phyloP scores from a whole-genome alignment of 2,888 invertebrate species.

The Eupeodes latifasciatus region DNA sequence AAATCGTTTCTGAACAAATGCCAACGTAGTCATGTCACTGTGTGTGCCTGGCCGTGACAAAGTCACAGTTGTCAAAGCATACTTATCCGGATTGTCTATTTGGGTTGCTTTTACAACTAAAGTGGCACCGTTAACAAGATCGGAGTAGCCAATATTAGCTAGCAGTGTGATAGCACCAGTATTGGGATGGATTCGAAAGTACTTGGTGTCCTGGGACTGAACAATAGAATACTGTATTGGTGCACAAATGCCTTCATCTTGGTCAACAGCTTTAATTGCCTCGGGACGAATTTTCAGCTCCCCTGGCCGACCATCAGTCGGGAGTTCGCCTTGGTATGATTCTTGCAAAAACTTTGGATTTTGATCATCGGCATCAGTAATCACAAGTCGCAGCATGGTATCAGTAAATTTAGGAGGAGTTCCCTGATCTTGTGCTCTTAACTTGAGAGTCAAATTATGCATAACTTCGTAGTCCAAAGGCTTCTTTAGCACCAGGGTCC shows the following conservation, averaged over 20 bases:
- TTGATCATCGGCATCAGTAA: constrained; percentile 96
- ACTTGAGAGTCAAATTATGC: constrained; percentile 90
- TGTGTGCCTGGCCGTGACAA: constrained; percentile 86
- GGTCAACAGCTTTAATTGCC: constrained; percentile 91
- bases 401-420: constrained; percentile 91
- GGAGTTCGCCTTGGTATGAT: constrained; percentile 89
- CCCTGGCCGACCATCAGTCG: constrained; percentile 85
- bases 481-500: constrained; percentile 91
- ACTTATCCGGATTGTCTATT: constrained; percentile 94
- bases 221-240: constrained; percentile 83
- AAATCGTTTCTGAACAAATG: constrained; percentile 90
- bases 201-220: constrained; percentile 83
- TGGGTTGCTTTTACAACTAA: constrained; percentile 93
- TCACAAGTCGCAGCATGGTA: constrained; percentile 90
- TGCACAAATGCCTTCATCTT: constrained; percentile 85
- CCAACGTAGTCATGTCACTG: constrained; percentile 84
- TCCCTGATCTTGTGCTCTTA: constrained; percentile 92
- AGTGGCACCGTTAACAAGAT: constrained; percentile 89
- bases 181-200: constrained; percentile 83
- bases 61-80: constrained; percentile 93
- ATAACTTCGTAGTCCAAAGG: constrained; percentile 93
- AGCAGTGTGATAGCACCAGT: constrained; percentile 82
- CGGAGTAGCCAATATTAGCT: constrained; percentile 82
- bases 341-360: constrained; percentile 93
- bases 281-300: constrained; percentile 89